Base-by-base conservation (phyloP, 2,888 invertebrate species). In the Eupithecia dodoneata region DNA sequence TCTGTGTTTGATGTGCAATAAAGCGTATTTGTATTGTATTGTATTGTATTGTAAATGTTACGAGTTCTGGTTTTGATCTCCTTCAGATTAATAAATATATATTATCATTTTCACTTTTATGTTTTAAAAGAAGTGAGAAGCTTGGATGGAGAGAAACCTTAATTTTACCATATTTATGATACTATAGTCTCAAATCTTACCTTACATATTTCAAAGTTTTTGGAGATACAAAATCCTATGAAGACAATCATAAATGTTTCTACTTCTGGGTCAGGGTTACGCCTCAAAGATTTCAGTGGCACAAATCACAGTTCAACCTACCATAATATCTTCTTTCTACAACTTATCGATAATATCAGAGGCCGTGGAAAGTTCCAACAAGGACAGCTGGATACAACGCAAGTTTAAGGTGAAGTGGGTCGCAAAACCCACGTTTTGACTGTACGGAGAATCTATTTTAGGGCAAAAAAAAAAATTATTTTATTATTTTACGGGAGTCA, bases 281-380 rank as follows among this genome's bases (percentile, higher is more conserved):
- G n/a, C 59, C 18, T 63, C 12, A 63, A 63, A 66, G 13, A 42
- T 42, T 42, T 42, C 66, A 15, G 42, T 42, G 66, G 7, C 42
- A 41, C 13, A 66, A 63, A 63, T 63, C 63, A 30, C 63, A 63
- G 63, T 63, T 63, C 7, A 4, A 30, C 63, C 2, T 30, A 18
- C 30, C 30, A 30, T 18, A 18, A 59, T 70, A 30, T 30, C 30
- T 30, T 30, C 30, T 30, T 1, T 30, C 30, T 30, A 30, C 30
- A 44, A 47, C 69, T n/a, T 18, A 70, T 9, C 4, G 63, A 18
- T n/a, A 70, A 47, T 49, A 70, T 12, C 47, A 15, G 45, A 47
- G 18, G 45, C 69, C 70, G 18, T 49, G 70, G 18, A 30, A 70
- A 49, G 47, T 47, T 70, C 30, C 47, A 44, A 71, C 49, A 71